phyloP scores from a whole-genome alignment of 2,888 invertebrate species.

The Rotaria socialis region DNA sequence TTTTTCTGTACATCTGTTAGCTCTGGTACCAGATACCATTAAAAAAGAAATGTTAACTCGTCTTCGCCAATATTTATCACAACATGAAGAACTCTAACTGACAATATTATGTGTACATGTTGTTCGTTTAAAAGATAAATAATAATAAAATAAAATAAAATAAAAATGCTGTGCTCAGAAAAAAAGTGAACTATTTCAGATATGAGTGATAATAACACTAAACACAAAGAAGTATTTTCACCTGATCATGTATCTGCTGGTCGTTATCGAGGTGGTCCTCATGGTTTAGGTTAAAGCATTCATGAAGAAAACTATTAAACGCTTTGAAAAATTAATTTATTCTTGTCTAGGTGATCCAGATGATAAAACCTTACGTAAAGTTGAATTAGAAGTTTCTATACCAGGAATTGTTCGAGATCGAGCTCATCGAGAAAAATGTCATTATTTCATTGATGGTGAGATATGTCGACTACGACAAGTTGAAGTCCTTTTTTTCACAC shows the following conservation, averaged over 20 bases:
- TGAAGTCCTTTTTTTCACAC: background rate
- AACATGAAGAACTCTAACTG: constrained; percentile 50
- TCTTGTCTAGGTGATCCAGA: constrained; percentile 72
- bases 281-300: background rate
- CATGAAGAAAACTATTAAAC: no score
- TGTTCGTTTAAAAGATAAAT: background rate
- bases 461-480: background rate
- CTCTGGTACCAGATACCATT: constrained; percentile 81
- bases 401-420: constrained; percentile 81
- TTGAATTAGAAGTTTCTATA: constrained; percentile 80
- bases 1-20: constrained; percentile 52
- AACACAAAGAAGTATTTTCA: background rate
- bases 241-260: background rate
- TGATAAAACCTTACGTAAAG: constrained; percentile 75
- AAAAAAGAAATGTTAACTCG: constrained; percentile 84
- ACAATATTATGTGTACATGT: background rate
- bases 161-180: background rate
- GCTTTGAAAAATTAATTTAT: background rate
- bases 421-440: constrained; percentile 75
- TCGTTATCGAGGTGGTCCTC: constrained; percentile 18
- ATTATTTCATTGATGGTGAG: constrained; percentile 67
- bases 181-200: background rate
- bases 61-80: constrained; percentile 74
- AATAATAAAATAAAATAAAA: background rate
- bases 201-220: background rate